Conservation (phyloP, 2,797 vertebrate species). For the Takifugu ocellatus region DNA sequence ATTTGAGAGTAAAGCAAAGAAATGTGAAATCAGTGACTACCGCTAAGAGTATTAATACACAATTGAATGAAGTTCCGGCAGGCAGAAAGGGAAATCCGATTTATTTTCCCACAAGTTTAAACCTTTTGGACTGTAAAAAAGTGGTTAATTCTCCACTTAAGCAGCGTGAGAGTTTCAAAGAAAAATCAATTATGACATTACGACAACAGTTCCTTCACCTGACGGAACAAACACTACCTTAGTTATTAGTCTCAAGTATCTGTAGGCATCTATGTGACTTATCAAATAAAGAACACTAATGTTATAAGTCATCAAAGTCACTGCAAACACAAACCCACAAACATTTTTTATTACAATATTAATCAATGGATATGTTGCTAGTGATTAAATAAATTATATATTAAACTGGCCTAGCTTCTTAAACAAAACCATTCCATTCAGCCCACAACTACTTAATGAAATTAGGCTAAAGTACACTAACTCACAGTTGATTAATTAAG, state of each 20-base stretch:
- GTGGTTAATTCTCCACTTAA: neutral
- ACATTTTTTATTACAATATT: neutral
- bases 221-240: neutral
- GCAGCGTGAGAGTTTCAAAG: neutral
- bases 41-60: slow-evolving; percentile 64
- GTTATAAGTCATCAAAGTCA: too few species aligned
- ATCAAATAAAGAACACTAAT: too few species aligned
- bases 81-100: slow-evolving; percentile 54
- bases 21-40: slow-evolving; percentile 3
- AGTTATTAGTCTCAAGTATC: too few species aligned
- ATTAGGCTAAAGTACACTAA: neutral
- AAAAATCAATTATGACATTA: neutral
- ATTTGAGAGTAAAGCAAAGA: neutral
- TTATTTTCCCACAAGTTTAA: slow-evolving; percentile 35
- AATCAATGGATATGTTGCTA: neutral
- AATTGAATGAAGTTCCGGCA: slow-evolving; percentile 65
- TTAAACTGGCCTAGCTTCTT: neutral
- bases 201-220: too few species aligned
- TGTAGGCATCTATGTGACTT: too few species aligned
- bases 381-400: neutral
- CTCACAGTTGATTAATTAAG: too few species aligned
- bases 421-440: slow-evolving; percentile 10
- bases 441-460: slow-evolving; percentile 1
- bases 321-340: too few species aligned
- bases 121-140: slow-evolving; percentile 21